A percentile compares a stretch with the other conserved stretches of the same genome.
These are phyloP conservation scores for Meta bourneti DNA, from an alignment of 2,888 invertebrate genomes.

Conservation along the genomic window DNA sequence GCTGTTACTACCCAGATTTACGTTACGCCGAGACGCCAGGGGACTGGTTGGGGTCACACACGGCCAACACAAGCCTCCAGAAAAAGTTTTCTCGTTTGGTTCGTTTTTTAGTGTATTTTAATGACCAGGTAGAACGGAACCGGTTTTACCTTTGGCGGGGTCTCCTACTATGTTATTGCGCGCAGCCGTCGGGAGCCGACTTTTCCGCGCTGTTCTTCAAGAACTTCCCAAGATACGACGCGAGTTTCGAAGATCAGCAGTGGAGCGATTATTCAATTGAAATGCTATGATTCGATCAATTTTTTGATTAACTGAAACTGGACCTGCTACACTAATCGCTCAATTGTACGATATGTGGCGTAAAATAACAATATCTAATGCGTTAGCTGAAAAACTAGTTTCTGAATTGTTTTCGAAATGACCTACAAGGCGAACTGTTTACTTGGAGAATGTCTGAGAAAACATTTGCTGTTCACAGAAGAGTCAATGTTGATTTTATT, in stretches of 20 bases:
- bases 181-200: slow-evolving; percentile 19
- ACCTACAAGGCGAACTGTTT: too few relatives aligned
- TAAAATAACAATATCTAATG: too few relatives aligned
- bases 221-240: neutral
- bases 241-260: neutral
- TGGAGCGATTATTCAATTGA: too few relatives aligned
- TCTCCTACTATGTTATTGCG: slow-evolving; percentile 38
- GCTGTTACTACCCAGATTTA: slow-evolving; percentile 49
- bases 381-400: too few relatives aligned
- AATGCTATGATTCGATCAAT: too few relatives aligned
- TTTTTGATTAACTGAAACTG: too few relatives aligned
- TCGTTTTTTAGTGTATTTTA: slow-evolving; percentile 58
- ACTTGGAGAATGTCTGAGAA: too few relatives aligned
- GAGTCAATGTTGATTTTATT: too few relatives aligned
- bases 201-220: neutral
- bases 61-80: slow-evolving; percentile 70
- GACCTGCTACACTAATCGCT: too few relatives aligned
- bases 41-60: slow-evolving; percentile 68
- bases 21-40: slow-evolving; percentile 11
- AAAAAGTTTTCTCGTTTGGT: slow-evolving; percentile 44
- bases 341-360: too few relatives aligned
- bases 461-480: too few relatives aligned
- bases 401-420: too few relatives aligned
- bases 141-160: slow-evolving; percentile 73
- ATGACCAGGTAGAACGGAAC: slow-evolving; percentile 54